Evolutionary conservation across 1,140 invertebrate species (phyloP), one percentile per base, ranked within the genome.

Genomic region (Hetaerina americana): DNA sequence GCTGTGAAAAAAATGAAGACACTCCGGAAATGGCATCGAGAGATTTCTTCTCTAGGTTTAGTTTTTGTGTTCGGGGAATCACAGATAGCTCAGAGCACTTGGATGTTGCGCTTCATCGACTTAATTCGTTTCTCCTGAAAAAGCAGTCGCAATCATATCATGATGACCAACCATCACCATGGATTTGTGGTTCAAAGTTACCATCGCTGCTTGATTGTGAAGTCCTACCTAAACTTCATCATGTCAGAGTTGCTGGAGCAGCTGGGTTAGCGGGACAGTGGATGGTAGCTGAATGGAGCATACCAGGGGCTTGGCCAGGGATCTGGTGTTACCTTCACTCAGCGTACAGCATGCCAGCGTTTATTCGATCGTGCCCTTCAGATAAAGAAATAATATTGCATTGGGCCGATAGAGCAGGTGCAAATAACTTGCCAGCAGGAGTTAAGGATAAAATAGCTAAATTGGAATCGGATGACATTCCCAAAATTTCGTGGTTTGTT

Each of bases 381-480:
- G 87, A 89, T 76, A 85, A 88, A 76, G 85, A 87, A 76, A 87
- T 87, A 66, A 79, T 86, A 18, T 78, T 85, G 27, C 84, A 86
- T 74, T 87, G 86, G 86, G 79, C 83, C 27, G 82, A 83, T 18
- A 57, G 40, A 57, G 40, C 40, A 18, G 40, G 40, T 57, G 40
- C 40, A 18, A 57, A 57, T 57, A 12, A 12, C 22, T n/a, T n/a
- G 2, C 40, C 40, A 5, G 15, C 2, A 57, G 40, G 40, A 12
- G 15, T 57, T 12, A 57, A n/a, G 22, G 40, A 57, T 18, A 57
- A 57, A 57, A 57, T 57, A 18, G 15, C 22, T 12, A 57, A 57
- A n/a, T 18, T 57, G 40, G 40, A 57, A 18, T 57, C 40, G 22
- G 40, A 57, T 1, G 40, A 57, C 15, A 57, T 18, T 57, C 40